A percentile compares a stretch with the other conserved stretches of the same genome.
Conservation (phyloP, 2,888 invertebrate genomes). For the Limnephilus auricula region DNA sequence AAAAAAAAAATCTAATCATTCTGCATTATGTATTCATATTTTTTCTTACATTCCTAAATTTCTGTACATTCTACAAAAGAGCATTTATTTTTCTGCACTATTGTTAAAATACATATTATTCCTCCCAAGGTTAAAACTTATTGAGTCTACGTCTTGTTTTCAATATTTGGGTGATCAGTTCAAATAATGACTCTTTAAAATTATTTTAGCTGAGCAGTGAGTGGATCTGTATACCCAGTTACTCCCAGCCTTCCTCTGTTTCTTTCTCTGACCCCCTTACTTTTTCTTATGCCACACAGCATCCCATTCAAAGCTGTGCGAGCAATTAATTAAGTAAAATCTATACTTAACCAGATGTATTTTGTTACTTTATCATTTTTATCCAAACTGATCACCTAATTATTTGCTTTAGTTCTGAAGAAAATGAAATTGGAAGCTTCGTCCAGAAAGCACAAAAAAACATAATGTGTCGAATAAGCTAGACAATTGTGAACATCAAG, state of each 20-base stretch:
- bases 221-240: not conserved
- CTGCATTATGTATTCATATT: not conserved
- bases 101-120: not conserved
- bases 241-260: not conserved
- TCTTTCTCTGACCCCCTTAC: not conserved
- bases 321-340: not conserved
- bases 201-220: not conserved
- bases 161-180: not conserved
- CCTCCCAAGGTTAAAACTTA: not conserved
- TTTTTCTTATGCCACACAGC: not conserved
- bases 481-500: not conserved
- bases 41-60: conserved; percentile 2
- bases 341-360: not conserved
- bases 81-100: not conserved
- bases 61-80: not conserved
- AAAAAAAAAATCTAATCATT: not conserved
- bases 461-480: too few relatives aligned
- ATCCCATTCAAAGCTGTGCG: too few relatives aligned
- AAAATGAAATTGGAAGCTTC: not conserved
- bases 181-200: not conserved
- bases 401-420: not conserved
- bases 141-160: not conserved
- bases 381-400: not conserved
- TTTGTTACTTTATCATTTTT: not conserved
- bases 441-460: not conserved